Evolutionary conservation across 1,140 invertebrate species (phyloP), one percentile per base, ranked within the genome.

Genomic region (Tetramorium alpestre): DNA sequence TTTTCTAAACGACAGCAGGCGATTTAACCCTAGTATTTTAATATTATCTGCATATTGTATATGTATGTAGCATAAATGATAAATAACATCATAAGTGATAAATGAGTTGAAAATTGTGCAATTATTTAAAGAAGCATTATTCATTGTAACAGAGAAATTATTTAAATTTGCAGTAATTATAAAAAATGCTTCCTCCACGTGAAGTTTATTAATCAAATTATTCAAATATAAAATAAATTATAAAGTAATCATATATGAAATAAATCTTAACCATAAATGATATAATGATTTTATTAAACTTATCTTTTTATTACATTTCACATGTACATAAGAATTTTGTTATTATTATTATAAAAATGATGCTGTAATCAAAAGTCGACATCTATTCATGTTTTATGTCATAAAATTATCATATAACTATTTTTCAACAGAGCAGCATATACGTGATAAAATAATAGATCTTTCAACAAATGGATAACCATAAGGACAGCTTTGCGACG

Each of bases 21-120:
- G 60, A 86, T 76, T 76, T 77, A 47, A 73, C n/a, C 41, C 13
- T 84, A 75, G 41, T 81, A 56, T 47, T 47, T 73, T 44, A 25
- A 41, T 22, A 47, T 47, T 44, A 38, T 33, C 33, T 33, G 33
- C 33, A 33, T 4, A 33, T 82, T 41, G 22, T 41, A 22, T 4
- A 22, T 4, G 1, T 0, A 25, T 22, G 7, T 22, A 4, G 6
- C 8, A 44, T n/a, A 33, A 73, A 28, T 22, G 18, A 72, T 28
- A 11, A 58, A 38, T 58, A n/a, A 72, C 33, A 70, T 33, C 10
- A 33, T 33, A 33, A 33, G 33, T 33, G 33, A 33, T 33, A 33
- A 22, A 22, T 47, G 18, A 47, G 47, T 0, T 13, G 28, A n/a
- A 41, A 44, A 44, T 69, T 56, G 22, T 11, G 18, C 41, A 8